Evolutionary conservation across 2,797 vertebrate species (phyloP), one percentile per base, ranked within the genome.

Genomic region (Percopsis omiscomaycus): DNA sequence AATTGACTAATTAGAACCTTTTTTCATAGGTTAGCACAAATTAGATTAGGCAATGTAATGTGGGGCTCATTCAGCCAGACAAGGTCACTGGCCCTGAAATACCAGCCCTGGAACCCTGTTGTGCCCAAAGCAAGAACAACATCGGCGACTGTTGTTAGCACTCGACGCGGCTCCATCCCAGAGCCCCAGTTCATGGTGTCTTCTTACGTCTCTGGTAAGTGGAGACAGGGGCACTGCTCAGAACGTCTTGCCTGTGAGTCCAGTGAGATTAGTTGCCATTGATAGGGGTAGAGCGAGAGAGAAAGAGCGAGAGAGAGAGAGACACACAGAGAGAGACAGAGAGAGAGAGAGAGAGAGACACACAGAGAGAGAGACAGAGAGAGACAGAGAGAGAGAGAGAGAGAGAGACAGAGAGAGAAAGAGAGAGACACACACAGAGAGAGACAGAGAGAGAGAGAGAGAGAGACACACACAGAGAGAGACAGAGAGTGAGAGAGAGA

Each of bases 251-350:
- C 9, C 5, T 37, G 37, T 37, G 37, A 37, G 37, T 78, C 78
- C 64, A 63, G 74, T 2, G 52, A 75, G 66, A 74, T 22, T 64
- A 61, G 61, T 68, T 75, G 55, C 55, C 65, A 46, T 77, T 69
- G 61, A 68, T 80, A 65, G 61, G 56, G 55, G 51, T 60, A 45
- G 64, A 81, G 30, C 22, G 22, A 22, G 22, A 22, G 22, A 22
- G 22, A 22, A 22, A 22, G 22, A 22, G 22, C 22, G 22, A 22
- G 22, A 22, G 22, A 22, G 22, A 22, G 22, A 22, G 22, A 22
- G 1, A 22, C 22, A 22, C 22, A 22, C 1, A 22, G 22, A 22
- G 22, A 22, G 22, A 22, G 22, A 22, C 22, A 22, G 22, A 22
- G 22, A 22, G 22, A 22, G 37, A 37, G 37, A 37, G 37, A 37